Evolutionary conservation across 2,888 invertebrate species (phyloP).

Genomic region (Sympetrum striolatum): DNA sequence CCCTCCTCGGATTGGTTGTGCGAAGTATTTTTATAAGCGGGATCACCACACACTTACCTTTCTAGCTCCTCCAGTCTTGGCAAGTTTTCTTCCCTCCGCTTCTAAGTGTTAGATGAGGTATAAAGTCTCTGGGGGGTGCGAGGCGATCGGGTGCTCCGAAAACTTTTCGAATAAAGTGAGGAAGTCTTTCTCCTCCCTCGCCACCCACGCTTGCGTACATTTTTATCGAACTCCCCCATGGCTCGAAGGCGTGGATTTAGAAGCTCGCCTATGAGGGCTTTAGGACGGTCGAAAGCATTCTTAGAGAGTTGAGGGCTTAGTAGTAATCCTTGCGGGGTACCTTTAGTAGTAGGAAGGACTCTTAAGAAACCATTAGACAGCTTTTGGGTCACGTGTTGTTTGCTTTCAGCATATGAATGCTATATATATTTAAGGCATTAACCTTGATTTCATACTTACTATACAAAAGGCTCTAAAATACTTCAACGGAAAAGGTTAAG

Average conservation of each 20-base stretch:
- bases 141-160: background rate
- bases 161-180: slow-evolving; percentile 8
- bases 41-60: background rate
- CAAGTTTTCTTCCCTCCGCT: background rate
- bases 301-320: too few species aligned
- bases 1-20: background rate
- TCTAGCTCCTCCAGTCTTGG: background rate
- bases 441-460: too few species aligned
- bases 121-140: background rate
- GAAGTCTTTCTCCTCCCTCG: background rate
- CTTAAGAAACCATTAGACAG: too few species aligned
- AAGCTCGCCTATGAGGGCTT: too few species aligned
- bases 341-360: too few species aligned
- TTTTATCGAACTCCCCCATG: background rate
- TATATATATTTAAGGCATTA: too few species aligned
- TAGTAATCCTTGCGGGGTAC: too few species aligned
- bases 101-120: background rate
- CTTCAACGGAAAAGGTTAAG: too few species aligned
- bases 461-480: too few species aligned
- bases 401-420: too few species aligned
- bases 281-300: too few species aligned
- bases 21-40: background rate
- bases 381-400: too few species aligned
- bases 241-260: background rate
- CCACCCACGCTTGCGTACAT: background rate